Conservation (phyloP, 2,888 invertebrate species). For the Polydrusus cervinus region DNA sequence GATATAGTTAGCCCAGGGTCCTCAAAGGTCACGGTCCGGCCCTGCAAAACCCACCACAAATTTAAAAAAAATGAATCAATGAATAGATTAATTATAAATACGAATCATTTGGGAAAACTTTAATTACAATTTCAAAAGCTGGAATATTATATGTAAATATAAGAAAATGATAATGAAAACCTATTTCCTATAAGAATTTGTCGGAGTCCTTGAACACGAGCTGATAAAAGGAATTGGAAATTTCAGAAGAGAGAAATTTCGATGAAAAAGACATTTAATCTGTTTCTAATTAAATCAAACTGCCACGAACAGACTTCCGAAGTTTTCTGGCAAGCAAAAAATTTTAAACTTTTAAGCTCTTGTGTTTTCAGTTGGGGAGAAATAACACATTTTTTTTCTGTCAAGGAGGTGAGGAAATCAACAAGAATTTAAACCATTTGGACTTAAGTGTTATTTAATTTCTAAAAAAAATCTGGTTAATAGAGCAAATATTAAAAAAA, state of each 20-base stretch:
- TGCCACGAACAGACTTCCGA: conserved; percentile 28
- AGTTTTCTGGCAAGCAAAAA: conserved; percentile 30
- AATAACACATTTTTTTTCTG: not conserved
- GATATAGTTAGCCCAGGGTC: too few relatives aligned
- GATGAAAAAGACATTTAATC: conserved; percentile 33
- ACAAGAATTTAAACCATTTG: not conserved
- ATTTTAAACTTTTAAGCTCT: conserved; percentile 26
- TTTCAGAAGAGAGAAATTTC: conserved; percentile 6
- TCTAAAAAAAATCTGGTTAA: not conserved
- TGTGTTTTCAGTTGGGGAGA: conserved; percentile 19
- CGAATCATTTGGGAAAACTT: too few relatives aligned
- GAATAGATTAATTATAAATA: too few relatives aligned
- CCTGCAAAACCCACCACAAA: too few relatives aligned
- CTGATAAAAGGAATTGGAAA: conserved; percentile 9
- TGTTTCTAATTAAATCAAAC: conserved; percentile 43
- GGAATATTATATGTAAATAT: not conserved
- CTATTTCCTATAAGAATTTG: conserved; percentile 1
- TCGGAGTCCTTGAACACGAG: not conserved
- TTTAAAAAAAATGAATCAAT: too few relatives aligned
- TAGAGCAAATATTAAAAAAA: too few relatives aligned
- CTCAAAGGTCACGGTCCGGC: too few relatives aligned
- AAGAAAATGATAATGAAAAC: not conserved
- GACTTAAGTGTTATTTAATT: not conserved
- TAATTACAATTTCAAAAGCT: not conserved
- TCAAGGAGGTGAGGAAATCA: conserved; percentile 2